A percentile compares a stretch with the other conserved stretches of the same genome.
Evolutionary conservation across 2,113 vertebrate species (phyloP).

Genomic region (Pogona vitticeps): DNA sequence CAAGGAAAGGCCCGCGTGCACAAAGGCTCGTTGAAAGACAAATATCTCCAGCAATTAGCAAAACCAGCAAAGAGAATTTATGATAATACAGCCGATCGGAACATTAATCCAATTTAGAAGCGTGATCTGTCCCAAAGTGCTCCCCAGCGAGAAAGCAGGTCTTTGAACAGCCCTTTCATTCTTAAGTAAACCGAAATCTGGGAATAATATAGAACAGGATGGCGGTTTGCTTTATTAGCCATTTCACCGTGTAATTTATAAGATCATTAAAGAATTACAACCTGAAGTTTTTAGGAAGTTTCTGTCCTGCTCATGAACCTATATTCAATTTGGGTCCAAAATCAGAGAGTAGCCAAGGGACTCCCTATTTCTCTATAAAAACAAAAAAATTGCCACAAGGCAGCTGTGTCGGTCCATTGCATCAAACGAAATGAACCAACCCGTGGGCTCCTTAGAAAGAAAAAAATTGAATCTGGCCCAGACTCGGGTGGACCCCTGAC

Average conservation of each 20-base stretch:
- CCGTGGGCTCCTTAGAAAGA: no score
- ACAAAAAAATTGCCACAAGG: no score
- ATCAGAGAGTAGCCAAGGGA: background rate
- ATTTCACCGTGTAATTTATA: constrained; percentile 69
- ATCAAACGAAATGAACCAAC: no score
- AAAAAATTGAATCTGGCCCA: no score
- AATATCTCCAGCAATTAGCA: constrained; percentile 43
- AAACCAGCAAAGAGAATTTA: constrained; percentile 42
- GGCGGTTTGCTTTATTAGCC: constrained; percentile 71
- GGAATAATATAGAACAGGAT: constrained; percentile 45
- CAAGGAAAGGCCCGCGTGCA: constrained; percentile 8
- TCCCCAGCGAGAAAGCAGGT: constrained; percentile 29
- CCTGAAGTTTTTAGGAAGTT: constrained; percentile 12
- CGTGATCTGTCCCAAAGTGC: constrained; percentile 42
- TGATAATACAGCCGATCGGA: constrained; percentile 39
- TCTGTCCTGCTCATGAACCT: background rate
- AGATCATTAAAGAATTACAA: constrained; percentile 58
- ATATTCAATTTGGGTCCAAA: background rate
- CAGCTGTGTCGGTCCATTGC: no score
- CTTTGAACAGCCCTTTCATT: constrained; percentile 46
- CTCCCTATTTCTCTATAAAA: no score
- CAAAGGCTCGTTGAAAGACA: constrained; percentile 47
- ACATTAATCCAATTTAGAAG: constrained; percentile 29
- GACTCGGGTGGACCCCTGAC: no score
- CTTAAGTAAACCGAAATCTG: constrained; percentile 47